Evolutionary conservation across 1,140 invertebrate genomes (phyloP).

Genomic region (Tetramorium parvispinum): DNA sequence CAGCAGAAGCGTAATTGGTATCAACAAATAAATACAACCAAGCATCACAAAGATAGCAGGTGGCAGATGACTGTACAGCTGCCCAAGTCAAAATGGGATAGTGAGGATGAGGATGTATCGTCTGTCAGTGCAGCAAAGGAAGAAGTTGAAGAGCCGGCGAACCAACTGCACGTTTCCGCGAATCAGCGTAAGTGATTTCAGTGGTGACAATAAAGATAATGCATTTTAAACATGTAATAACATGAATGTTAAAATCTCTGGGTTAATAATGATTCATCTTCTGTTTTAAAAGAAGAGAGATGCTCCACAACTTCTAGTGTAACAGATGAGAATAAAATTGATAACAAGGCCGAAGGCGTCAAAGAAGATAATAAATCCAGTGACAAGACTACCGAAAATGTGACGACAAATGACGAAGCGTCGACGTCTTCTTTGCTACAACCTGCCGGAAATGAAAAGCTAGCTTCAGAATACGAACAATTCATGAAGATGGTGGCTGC

Average conservation of each 20-base stretch:
- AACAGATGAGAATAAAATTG: constrained; percentile 29
- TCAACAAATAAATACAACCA: constrained; percentile 44
- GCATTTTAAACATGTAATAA: background rate
- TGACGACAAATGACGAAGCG: constrained; percentile 34
- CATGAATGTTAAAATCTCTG: background rate
- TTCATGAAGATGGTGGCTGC: constrained; percentile 84
- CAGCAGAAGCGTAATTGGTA: constrained; percentile 66
- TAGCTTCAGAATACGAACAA: constrained; percentile 84
- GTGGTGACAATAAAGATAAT: background rate
- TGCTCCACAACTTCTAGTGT: constrained; percentile 35
- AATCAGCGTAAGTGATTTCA: constrained; percentile 50
- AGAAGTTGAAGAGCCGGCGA: constrained; percentile 17
- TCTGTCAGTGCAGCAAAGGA: constrained; percentile 5
- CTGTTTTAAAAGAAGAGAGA: constrained; percentile 46
- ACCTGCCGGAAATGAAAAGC: constrained; percentile 77
- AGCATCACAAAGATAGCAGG: background rate
- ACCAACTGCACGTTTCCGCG: background rate
- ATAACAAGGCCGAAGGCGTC: background rate
- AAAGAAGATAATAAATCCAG: constrained; percentile 53
- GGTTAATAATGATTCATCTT: constrained; percentile 19
- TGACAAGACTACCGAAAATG: constrained; percentile 49
- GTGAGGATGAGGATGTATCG: constrained; percentile 78
- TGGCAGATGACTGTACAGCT: constrained; percentile 71
- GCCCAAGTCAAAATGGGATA: constrained; percentile 84
- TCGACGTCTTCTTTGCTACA: constrained; percentile 42